These are phyloP conservation scores for Homarus gammarus DNA, from an alignment of 2,888 invertebrate species.

Conservation along the genomic window DNA sequence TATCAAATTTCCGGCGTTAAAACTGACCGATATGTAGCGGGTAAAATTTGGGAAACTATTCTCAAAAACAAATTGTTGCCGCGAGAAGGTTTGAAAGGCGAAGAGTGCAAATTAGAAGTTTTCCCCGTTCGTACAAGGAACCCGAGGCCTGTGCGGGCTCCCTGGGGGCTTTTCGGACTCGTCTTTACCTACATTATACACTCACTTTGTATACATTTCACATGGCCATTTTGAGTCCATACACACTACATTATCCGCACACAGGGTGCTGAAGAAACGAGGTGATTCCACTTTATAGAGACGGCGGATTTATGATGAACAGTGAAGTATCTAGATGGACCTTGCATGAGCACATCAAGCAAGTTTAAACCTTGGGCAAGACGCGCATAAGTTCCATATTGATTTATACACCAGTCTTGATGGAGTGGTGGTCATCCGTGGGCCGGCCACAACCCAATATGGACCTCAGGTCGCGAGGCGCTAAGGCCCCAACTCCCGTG, in stretches of 20 bases:
- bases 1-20: slow-evolving; percentile 34
- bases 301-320: slow-evolving; percentile 75
- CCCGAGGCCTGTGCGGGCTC: not conserved
- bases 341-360: slow-evolving; percentile 68
- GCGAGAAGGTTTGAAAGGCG: slow-evolving; percentile 64
- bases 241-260: slow-evolving; percentile 68
- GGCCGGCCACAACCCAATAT: slow-evolving; percentile 39
- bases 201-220: slow-evolving; percentile 46
- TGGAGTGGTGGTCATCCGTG: slow-evolving; percentile 74
- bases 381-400: slow-evolving; percentile 67
- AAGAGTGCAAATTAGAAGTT: slow-evolving; percentile 71
- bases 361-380: slow-evolving; percentile 57
- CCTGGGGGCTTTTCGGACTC: not conserved
- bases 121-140: slow-evolving; percentile 53
- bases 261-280: slow-evolving; percentile 67
- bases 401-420: slow-evolving; percentile 66
- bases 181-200: slow-evolving; percentile 1
- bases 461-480: slow-evolving; percentile 14
- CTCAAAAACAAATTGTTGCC: slow-evolving; percentile 66
- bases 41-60: slow-evolving; percentile 68
- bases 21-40: slow-evolving; percentile 42
- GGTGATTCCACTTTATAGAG: slow-evolving; percentile 74
- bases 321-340: slow-evolving; percentile 75
- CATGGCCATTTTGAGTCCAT: slow-evolving; percentile 68
- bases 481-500: slow-evolving; percentile 41